Conservation (phyloP, 2,888 invertebrate species). For the Girardia tigrina region DNA sequence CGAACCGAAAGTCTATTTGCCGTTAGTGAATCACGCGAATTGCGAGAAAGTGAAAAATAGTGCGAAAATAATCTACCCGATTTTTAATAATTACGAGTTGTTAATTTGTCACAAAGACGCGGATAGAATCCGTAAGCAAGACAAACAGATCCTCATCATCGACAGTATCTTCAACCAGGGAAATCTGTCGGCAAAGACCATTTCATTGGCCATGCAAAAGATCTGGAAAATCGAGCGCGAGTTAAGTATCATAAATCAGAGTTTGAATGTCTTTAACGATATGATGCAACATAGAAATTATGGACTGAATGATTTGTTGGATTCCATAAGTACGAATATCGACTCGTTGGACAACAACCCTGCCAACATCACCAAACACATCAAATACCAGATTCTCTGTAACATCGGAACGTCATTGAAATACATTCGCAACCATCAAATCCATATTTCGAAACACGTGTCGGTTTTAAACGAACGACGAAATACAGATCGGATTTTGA, state of each 20-base stretch:
- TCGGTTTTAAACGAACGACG: not conserved
- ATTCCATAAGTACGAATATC: not conserved
- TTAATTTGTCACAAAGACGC: constrained; percentile 3
- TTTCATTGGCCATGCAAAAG: not conserved
- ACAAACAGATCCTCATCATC: not conserved
- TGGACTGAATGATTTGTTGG: not conserved
- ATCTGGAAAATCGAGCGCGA: constrained; percentile 19
- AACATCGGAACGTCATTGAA: not conserved
- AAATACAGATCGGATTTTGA: not conserved
- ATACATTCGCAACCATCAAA: not conserved
- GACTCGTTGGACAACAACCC: not conserved
- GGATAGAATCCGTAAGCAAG: not conserved
- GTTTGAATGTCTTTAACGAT: constrained; percentile 3
- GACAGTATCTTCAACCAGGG: not conserved
- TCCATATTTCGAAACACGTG: not conserved
- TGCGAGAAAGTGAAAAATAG: not conserved
- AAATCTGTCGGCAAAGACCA: not conserved
- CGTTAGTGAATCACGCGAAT: not conserved
- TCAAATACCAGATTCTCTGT: not conserved
- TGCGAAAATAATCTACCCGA: not conserved
- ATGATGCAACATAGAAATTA: not conserved
- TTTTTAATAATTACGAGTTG: not conserved
- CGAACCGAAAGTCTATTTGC: not conserved
- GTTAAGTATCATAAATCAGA: not conserved
- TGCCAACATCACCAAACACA: not conserved